Base-by-base conservation (phyloP, 1,140 invertebrate genomes). In the Panagrolaimus sp. region DNA sequence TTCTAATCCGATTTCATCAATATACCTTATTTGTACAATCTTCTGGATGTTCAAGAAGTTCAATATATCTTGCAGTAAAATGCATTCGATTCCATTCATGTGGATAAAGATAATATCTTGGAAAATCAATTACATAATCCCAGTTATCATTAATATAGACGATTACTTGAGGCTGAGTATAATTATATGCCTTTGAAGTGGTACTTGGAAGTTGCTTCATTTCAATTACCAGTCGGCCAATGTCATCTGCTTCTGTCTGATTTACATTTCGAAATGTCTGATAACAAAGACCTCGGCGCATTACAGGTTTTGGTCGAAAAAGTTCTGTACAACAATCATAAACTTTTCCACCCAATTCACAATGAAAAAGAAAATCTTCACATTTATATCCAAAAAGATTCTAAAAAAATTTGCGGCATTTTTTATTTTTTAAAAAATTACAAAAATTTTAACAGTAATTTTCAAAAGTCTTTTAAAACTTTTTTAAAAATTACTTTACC, bases 161-260 rank as follows among this genome's bases (percentile, higher is more conserved):
- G 9, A 80, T 72, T 17, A 83, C 70, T 70, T 80, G 78, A 9
- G 81, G 76, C 78, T 81, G 78, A 10, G 68, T 71, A 65, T 71
- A 83, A 44, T 80, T 78, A 58, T 71, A 78, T 32, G 75, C 65
- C 7, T 71, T 64, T 17, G 71, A 74, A 1, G 80, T 80, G 4
- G 76, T 70, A 63, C 74, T 74, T 0, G 72, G 58, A 24, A 69
- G 76, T 1, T 74, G 48, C 58, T 83, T 81, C 43, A 81, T 47
- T 43, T 65, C 63, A 38, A 81, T 45, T 14, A 78, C 70, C 5
- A 81, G 62, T 12, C 81, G 52, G 8, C 79, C 79, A 64, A 81
- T 78, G 65, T 81, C 79, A 58, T 83, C 79, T 1, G 78, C 78
- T 68, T 81, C 79, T 8, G 81, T 78, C 73, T 80, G 79, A 69